These are phyloP conservation scores for Anastrepha obliqua DNA, from an alignment of 1,140 invertebrate genomes.

Conservation along the genomic window DNA sequence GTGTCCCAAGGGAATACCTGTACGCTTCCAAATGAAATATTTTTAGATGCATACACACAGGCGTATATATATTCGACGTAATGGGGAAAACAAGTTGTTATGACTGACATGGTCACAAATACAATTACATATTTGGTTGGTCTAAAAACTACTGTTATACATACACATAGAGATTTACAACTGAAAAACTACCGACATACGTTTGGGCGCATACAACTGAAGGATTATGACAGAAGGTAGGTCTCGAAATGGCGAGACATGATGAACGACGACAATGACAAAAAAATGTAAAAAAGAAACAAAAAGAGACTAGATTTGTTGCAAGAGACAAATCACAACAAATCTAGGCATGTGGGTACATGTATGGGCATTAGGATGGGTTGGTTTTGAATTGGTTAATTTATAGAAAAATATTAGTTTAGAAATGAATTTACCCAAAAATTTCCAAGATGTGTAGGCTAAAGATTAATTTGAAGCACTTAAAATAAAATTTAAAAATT, in stretches of 20 bases:
- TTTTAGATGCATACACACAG: background rate
- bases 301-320: too few relatives aligned
- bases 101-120: conserved; percentile 45
- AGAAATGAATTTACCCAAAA: too few relatives aligned
- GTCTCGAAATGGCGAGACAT: conserved; percentile 3
- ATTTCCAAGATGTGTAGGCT: too few relatives aligned
- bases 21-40: conserved; percentile 18
- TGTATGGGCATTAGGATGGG: too few relatives aligned
- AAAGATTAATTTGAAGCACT: too few relatives aligned
- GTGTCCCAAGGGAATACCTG: conserved; percentile 34
- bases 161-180: background rate
- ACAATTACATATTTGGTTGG: background rate
- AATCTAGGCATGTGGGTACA: too few relatives aligned
- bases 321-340: too few relatives aligned
- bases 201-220: background rate
- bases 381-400: too few relatives aligned
- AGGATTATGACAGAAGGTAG: conserved; percentile 13
- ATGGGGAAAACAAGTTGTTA: background rate
- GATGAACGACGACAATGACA: background rate
- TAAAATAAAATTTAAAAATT: too few relatives aligned
- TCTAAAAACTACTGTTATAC: background rate
- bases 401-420: too few relatives aligned
- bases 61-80: background rate
- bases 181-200: background rate
- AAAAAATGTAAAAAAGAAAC: background rate